Base-by-base conservation (phyloP, 2,797 vertebrate genomes). In the Clamator glandarius region DNA sequence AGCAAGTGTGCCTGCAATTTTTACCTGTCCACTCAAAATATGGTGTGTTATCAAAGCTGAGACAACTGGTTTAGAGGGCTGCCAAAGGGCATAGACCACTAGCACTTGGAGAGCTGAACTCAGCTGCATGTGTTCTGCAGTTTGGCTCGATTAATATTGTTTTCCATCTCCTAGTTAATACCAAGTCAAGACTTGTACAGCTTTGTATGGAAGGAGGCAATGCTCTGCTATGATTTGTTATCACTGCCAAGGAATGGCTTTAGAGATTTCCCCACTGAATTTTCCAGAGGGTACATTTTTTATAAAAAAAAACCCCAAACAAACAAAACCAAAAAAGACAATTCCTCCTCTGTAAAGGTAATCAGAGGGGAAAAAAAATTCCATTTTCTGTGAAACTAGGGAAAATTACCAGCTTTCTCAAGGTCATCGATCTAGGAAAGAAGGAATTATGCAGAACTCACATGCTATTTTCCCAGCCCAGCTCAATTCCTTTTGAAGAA, bases 391-490 rank as follows among this genome's bases (percentile, higher is more conserved):
- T 54, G 6, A 68, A 80, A 46, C 21, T 39, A 75, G 31, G 29
- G 10, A 78, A 84, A 85, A 81, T 57, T 41, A 66, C 1, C 9
- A 79, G 4, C 4, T 54, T 31, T 67, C 24, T 77, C 11, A 87
- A 68, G 33, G 9, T 62, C 31, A 28, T 20, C 2, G 1, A 50
- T 50, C 20, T 35, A 68, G 16, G 29, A 85, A 94, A 66, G 33
- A 61, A 87, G 6, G 2, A 46, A 35, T 10, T 7, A 6, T 46
- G 13, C 2, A 50, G 54, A 76, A 46, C 28, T 74, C 50, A 54
- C 11, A 26, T 0, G 0, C 14, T 28, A 20, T 4, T 94, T 74
- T 83, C n/a, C 58, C n/a, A 72, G 12, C 6, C 20, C 46, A 35
- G 8, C 14, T 84, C 33, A 72, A 12, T 15, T 84, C 12, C 24